Conservation (phyloP, 2,113 vertebrate species). For the Ciconia stormi region DNA sequence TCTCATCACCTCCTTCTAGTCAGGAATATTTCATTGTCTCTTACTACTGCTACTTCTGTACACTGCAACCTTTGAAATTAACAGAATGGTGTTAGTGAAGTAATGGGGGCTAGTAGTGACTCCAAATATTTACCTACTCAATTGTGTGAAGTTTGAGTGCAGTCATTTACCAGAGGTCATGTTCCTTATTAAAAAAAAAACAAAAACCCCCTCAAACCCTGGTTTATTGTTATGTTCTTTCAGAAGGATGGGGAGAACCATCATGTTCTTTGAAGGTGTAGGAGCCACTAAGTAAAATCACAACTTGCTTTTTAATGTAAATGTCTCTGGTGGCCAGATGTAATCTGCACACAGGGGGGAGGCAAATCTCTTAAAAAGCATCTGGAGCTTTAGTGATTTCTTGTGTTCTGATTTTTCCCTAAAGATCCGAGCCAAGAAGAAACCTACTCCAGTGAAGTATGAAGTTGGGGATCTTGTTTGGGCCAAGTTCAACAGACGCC, state of each 20-base stretch:
- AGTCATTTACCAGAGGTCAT: not conserved
- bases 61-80: not conserved
- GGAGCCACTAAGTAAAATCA: slow-evolving; percentile 15
- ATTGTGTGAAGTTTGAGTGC: not conserved
- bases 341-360: not conserved
- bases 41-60: not conserved
- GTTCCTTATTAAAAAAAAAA: not conserved
- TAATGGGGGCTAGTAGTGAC: not conserved
- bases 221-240: not conserved
- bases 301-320: slow-evolving; percentile 41
- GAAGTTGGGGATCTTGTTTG: slow-evolving; percentile 92
- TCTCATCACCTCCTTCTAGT: not conserved
- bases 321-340: slow-evolving; percentile 48
- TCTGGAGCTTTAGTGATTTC: slow-evolving; percentile 58
- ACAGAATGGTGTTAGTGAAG: not conserved
- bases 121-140: not conserved
- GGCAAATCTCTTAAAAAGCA: slow-evolving; percentile 7
- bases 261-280: slow-evolving; percentile 15
- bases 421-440: slow-evolving; percentile 82
- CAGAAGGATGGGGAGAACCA: not conserved
- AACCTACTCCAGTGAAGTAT: slow-evolving; percentile 84
- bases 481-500: slow-evolving; percentile 95
- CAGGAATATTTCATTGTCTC: not conserved
- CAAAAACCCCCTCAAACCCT: not conserved
- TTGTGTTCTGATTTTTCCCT: slow-evolving; percentile 63